Base-by-base conservation (phyloP, 2,797 vertebrate genomes). In the Gambelia wislizenii region DNA sequence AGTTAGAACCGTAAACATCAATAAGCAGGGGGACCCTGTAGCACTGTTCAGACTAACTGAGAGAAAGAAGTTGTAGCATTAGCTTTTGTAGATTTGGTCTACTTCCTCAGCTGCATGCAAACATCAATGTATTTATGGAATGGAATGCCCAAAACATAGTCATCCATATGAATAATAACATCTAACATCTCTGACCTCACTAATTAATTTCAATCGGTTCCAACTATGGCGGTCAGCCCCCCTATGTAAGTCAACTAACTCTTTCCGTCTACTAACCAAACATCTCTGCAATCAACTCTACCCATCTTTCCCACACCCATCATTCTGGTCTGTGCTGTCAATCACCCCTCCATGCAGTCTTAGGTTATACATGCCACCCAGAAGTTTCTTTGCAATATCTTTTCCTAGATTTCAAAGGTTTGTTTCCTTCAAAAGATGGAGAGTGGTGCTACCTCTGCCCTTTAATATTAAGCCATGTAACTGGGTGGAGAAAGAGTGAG, bases 401-500 rank as follows among this genome's bases (percentile, higher is more conserved):
- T 89, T n/a, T 54, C 20, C 27, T 42, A 12, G 39, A 59, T 36
- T 61, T 83, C 36, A 74, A 75, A 86, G 61, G 39, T n/a, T 70
- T 47, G 10, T 64, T 25, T 42, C 75, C 18, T 18, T 67, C 59
- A 87, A 14, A 36, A 78, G 74, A 49, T 39, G 22, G 54, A n/a
- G 30, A 72, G 14, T 20, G 30, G 36, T 1, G n/a, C 33, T 67
- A 88, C 9, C 20, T 52, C 47, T 89, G 3, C 25, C 67, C 67
- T 75, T 85, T 79, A 84, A 89, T 72, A 74, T 85, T 79, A 61
- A 89, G 70, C 54, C 67, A 52, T 49, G 52, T 30, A 61, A n/a
- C 59, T 85, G 30, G 22, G 22, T 72, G 52, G n/a, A 44, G 74
- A 61, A 59, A 74, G 20, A 61, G 9, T 69, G 13, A 42, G 6